Evolutionary conservation across 2,888 invertebrate species (phyloP).

Genomic region (Seladonia tumulorum): DNA sequence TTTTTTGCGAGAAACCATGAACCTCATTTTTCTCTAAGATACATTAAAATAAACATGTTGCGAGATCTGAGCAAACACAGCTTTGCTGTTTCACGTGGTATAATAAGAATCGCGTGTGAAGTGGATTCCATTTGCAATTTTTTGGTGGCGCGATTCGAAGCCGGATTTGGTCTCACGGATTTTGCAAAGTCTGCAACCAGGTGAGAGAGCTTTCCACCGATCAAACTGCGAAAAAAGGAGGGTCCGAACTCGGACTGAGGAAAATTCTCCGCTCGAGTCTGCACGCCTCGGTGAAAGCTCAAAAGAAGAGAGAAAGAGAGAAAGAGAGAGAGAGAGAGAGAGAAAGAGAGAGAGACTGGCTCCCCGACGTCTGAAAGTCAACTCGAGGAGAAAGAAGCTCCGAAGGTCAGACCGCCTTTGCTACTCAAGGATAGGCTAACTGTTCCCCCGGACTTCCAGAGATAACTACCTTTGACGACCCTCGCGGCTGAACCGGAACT

Average conservation of each 20-base stretch:
- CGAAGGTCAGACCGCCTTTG: conserved; percentile 5
- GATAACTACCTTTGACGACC: conserved; percentile 1
- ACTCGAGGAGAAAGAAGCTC: not conserved
- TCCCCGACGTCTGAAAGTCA: not conserved
- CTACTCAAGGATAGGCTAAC: not conserved
- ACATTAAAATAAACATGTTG: not conserved
- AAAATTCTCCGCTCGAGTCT: not conserved
- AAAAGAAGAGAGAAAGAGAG: not conserved
- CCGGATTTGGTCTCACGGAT: not conserved
- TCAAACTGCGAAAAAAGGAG: not conserved
- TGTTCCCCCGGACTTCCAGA: not conserved
- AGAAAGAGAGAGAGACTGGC: not conserved
- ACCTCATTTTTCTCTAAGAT: too few species aligned
- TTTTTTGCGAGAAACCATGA: not conserved
- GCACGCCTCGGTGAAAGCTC: not conserved
- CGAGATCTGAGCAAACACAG: not conserved
- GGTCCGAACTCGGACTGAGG: not conserved
- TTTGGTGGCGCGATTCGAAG: too few species aligned
- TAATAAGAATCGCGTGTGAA: not conserved
- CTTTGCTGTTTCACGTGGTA: not conserved
- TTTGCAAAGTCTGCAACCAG: not conserved
- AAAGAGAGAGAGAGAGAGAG: not conserved
- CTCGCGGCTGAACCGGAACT: not conserved
- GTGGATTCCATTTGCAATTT: not conserved
- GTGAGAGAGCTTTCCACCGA: not conserved